Percentiles rank a stretch among this genome's conserved stretches.
Conservation (phyloP, 2,888 invertebrate species). For the Tetrapedia diversipes region DNA sequence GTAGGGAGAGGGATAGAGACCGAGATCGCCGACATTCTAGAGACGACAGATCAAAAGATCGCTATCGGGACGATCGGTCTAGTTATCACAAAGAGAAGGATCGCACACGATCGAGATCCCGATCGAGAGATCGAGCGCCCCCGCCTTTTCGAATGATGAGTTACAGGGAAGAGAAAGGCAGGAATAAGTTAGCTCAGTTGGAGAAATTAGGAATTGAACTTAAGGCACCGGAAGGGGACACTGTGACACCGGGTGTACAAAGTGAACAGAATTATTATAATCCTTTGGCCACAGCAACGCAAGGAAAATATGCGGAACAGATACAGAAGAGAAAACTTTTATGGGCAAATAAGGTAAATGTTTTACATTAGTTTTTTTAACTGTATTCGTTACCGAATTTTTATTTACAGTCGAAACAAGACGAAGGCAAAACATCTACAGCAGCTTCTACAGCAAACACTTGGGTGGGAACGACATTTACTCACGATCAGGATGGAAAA, state of each 20-base stretch:
- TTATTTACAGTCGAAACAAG: conserved; percentile 73
- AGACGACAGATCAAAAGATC: conserved; percentile 78
- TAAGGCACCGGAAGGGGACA: conserved; percentile 77
- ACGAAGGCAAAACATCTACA: conserved; percentile 80
- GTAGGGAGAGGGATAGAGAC: conserved; percentile 63
- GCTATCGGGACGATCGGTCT: conserved; percentile 78
- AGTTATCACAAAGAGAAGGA: conserved; percentile 79
- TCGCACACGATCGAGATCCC: conserved; percentile 77
- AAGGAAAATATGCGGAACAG: conserved; percentile 91
- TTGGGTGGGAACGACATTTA: conserved; percentile 94
- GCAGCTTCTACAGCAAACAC: conserved; percentile 83
- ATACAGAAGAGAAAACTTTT: conserved; percentile 95
- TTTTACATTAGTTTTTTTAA: not conserved
- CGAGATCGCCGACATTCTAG: conserved; percentile 77
- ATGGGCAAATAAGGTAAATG: conserved; percentile 93
- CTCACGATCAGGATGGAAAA: conserved; percentile 95
- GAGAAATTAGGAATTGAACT: conserved; percentile 83
- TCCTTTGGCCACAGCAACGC: conserved; percentile 88
- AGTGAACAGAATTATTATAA: conserved; percentile 88
- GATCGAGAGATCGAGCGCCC: conserved; percentile 77
- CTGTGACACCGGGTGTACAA: conserved; percentile 57
- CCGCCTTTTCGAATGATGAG: conserved; percentile 74
- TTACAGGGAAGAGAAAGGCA: conserved; percentile 82
- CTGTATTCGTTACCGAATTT: conserved; percentile 17
- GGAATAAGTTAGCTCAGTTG: conserved; percentile 82